Conservation (phyloP, 2,888 invertebrate genomes). For the Ormyrus thymus region DNA sequence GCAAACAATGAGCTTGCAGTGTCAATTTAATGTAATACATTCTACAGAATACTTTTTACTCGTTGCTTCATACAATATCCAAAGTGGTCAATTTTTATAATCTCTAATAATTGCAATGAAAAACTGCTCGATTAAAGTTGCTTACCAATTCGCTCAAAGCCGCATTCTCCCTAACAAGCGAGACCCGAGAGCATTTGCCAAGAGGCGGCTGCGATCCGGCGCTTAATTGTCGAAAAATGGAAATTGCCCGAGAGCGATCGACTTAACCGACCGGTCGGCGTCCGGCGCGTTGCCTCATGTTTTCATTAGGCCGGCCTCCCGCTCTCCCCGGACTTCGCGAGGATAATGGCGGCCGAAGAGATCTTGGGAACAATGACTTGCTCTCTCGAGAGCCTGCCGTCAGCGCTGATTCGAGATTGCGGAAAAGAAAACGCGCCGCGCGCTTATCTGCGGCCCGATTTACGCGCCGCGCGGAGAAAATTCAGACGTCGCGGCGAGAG, state of each 20-base stretch:
- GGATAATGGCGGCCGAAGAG: conserved; percentile 24
- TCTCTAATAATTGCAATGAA: no score
- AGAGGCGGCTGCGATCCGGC: neutral
- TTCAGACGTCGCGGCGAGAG: no score
- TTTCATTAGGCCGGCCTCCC: conserved; percentile 30
- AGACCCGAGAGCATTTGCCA: neutral
- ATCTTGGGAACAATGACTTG: conserved; percentile 41
- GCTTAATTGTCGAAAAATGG: conserved; percentile 9
- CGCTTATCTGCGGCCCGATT: conserved; percentile 11
- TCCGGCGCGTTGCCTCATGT: conserved; percentile 10
- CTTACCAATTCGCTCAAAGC: no score
- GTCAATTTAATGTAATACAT: no score
- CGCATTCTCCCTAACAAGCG: neutral
- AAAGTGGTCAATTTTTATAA: no score
- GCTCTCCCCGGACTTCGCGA: neutral
- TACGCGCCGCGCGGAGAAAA: neutral
- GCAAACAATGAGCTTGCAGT: no score
- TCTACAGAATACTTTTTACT: no score
- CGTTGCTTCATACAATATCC: no score
- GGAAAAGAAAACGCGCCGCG: conserved; percentile 7
- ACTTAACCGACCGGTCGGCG: conserved; percentile 20
- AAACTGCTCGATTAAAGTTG: no score
- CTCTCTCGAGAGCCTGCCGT: conserved; percentile 7
- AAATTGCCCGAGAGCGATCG: neutral
- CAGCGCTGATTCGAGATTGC: conserved; percentile 38